A percentile compares a stretch with the other conserved stretches of the same genome.
Evolutionary conservation across 2,888 invertebrate genomes (phyloP).

Genomic region (Hyles lineata): DNA sequence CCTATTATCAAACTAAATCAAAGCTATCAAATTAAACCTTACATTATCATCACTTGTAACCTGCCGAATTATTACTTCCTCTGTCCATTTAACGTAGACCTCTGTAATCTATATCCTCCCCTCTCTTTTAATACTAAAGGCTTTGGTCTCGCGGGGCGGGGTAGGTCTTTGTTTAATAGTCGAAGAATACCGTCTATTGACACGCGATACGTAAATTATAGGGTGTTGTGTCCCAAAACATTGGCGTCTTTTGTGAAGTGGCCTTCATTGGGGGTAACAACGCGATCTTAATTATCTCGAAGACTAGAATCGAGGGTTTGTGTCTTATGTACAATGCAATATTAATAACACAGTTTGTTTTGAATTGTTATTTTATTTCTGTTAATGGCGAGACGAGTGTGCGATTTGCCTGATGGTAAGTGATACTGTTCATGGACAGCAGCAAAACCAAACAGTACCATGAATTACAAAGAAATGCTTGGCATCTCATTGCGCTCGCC

Average conservation of each 20-base stretch:
- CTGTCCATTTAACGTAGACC: slow-evolving; percentile 44
- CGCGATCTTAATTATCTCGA: slow-evolving; percentile 13
- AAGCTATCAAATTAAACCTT: slow-evolving; percentile 49
- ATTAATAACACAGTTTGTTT: too few relatives aligned
- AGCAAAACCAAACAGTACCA: too few relatives aligned
- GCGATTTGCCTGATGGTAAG: too few relatives aligned
- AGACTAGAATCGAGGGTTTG: background rate
- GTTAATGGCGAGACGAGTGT: too few relatives aligned
- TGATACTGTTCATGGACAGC: too few relatives aligned
- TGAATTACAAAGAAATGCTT: too few relatives aligned
- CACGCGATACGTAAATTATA: slow-evolving; percentile 79
- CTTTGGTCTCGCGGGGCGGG: slow-evolving; percentile 21
- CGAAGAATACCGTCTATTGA: slow-evolving; percentile 57
- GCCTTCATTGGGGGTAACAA: slow-evolving; percentile 43
- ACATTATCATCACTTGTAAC: slow-evolving; percentile 54
- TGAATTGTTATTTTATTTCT: too few relatives aligned
- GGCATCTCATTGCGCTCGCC: too few relatives aligned
- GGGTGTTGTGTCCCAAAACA: slow-evolving; percentile 60
- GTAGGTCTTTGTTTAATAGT: slow-evolving; percentile 42
- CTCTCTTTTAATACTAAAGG: slow-evolving; percentile 16
- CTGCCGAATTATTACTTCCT: slow-evolving; percentile 50
- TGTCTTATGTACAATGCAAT: too few relatives aligned
- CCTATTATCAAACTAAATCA: slow-evolving; percentile 45
- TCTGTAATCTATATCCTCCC: slow-evolving; percentile 32
- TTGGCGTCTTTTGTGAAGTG: slow-evolving; percentile 56